Base-by-base conservation (phyloP, 2,113 vertebrate genomes). In the Recurvirostra avosetta region DNA sequence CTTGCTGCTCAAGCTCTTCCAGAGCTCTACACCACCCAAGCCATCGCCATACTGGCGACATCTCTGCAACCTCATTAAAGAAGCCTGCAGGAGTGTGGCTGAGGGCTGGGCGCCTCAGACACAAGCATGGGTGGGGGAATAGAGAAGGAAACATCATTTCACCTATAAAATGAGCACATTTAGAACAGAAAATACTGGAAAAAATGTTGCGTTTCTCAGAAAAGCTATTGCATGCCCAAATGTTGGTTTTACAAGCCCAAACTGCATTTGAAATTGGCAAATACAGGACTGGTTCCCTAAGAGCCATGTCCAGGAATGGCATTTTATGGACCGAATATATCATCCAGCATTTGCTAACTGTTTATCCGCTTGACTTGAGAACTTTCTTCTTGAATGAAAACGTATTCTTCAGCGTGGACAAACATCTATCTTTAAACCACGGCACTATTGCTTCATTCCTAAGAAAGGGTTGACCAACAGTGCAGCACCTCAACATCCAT, bases 1-100 rank as follows among this genome's bases (percentile, higher is more conserved):
- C 18, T 90, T 56, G 22, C 81, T 85, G 66, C 71, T 38, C 53
- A 34, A 88, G 62, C 53, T 72, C 66, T 68, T 86, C 66, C 73
- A 84, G 78, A 82, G 52, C 32, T 73, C 71, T 58, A 49, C 49
- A 55, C 23, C 71, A 65, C 67, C 34, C 66, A 75, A 67, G 20
- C 4, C 32, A 72, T 15, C 0, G 0, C 73, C 16, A 32, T 9
- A 16, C 34, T 1, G 0, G 34, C 0, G 1, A 13, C 59, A 61
- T 38, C 78, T 81, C 78, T 68, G 49, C 74, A 86, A 45, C 17
- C 30, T 88, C 43, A 5, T 73, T 56, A 72, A 82, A 88, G 62
- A 43, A 78, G 36, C 18, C 26, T 76, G 17, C 40, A 56, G 7
- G 43, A 68, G 40, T 5, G 4, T 8, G 22, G 40, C 3, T 77